phyloP scores from a whole-genome alignment of 2,113 vertebrate genomes.

The Hypocryptadius cinnamomeus region DNA sequence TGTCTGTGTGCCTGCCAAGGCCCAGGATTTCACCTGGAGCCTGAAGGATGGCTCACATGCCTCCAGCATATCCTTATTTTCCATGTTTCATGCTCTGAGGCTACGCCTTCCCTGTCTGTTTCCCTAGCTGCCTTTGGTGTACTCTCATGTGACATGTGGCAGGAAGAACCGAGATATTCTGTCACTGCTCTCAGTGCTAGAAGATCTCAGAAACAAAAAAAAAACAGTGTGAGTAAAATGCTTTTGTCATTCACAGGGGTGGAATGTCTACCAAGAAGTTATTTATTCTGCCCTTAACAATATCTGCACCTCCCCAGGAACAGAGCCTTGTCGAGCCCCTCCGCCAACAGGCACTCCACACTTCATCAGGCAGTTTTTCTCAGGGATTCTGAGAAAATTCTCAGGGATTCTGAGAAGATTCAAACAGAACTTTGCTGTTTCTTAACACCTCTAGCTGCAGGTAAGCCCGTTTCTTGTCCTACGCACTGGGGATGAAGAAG shows the following conservation, averaged over 20 bases:
- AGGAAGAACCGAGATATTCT: background rate
- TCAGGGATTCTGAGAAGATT: background rate
- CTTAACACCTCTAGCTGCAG: background rate
- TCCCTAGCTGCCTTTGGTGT: background rate
- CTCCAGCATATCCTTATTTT: background rate
- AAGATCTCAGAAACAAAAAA: background rate
- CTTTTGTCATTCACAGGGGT: background rate
- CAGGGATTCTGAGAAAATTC: background rate
- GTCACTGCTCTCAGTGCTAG: background rate
- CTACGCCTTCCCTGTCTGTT: background rate
- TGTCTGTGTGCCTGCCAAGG: background rate
- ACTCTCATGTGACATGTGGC: background rate
- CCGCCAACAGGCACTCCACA: background rate
- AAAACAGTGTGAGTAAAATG: rapidly evolving
- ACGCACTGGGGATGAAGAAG: background rate
- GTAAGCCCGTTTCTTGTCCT: background rate
- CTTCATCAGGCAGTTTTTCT: background rate
- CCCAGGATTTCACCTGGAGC: background rate
- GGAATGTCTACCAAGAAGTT: background rate
- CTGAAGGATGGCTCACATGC: background rate
- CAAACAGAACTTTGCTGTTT: background rate
- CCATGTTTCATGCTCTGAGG: background rate
- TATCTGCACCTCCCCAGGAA: background rate
- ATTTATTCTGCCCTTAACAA: background rate
- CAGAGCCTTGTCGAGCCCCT: background rate